A percentile compares a stretch with the other conserved stretches of the same genome.
phyloP scores from a whole-genome alignment of 2,888 invertebrate species.

The Spodoptera picta region DNA sequence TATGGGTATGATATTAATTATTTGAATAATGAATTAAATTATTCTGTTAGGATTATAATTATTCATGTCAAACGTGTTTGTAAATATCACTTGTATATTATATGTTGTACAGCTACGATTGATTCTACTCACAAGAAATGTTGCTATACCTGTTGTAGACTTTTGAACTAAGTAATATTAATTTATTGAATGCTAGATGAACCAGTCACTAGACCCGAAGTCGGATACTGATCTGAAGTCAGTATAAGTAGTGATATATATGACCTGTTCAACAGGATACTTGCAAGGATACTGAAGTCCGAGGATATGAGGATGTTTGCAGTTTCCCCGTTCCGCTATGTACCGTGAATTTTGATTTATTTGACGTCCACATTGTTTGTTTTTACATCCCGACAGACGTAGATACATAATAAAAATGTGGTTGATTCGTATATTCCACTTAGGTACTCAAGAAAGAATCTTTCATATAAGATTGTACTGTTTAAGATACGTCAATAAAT shows the following conservation, averaged over 20 bases:
- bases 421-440: too few relatives aligned
- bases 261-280: slow-evolving; percentile 63
- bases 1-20: not conserved
- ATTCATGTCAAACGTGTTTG: slow-evolving; percentile 6
- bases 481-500: too few relatives aligned
- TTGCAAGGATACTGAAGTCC: slow-evolving; percentile 45
- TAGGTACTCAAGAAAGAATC: too few relatives aligned
- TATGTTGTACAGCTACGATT: not conserved
- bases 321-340: slow-evolving; percentile 77
- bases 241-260: slow-evolving; percentile 54
- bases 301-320: slow-evolving; percentile 54
- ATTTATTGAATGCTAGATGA: slow-evolving; percentile 7
- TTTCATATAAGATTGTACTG: too few relatives aligned
- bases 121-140: slow-evolving; percentile 27
- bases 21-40: not conserved
- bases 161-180: slow-evolving; percentile 8
- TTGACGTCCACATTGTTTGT: slow-evolving; percentile 16
- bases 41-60: slow-evolving; percentile 19
- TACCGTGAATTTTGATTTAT: slow-evolving; percentile 79
- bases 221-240: slow-evolving; percentile 36
- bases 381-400: slow-evolving; percentile 1
- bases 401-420: too few relatives aligned
- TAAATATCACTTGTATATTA: slow-evolving; percentile 16
- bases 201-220: slow-evolving; percentile 16
- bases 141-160: slow-evolving; percentile 10